phyloP scores from a whole-genome alignment of 1,140 invertebrate genomes.

The Chlorops oryzae region DNA sequence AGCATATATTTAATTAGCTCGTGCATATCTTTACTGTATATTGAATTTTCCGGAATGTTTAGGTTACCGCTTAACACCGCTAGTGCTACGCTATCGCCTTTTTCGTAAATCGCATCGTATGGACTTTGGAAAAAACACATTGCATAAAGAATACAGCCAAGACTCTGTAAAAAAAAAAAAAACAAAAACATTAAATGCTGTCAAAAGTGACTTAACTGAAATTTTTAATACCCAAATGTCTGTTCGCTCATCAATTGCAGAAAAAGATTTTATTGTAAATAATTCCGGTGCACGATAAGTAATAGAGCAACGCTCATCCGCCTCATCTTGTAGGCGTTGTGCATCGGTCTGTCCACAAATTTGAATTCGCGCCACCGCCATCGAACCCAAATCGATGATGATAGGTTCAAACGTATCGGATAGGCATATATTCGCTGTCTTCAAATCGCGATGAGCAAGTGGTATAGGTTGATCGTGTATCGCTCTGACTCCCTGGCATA shows the following conservation, averaged over 20 bases:
- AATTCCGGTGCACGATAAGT: slow-evolving; percentile 82
- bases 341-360: slow-evolving; percentile 68
- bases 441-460: slow-evolving; percentile 76
- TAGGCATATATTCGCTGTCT: slow-evolving; percentile 77
- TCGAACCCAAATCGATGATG: slow-evolving; percentile 81
- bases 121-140: slow-evolving; percentile 81
- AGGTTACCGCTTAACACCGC: slow-evolving; percentile 75
- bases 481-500: slow-evolving; percentile 69
- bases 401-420: slow-evolving; percentile 65
- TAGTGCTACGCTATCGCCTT: slow-evolving; percentile 80
- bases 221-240: slow-evolving; percentile 71
- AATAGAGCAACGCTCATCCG: slow-evolving; percentile 80
- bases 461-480: slow-evolving; percentile 72
- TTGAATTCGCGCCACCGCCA: slow-evolving; percentile 66
- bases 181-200: not conserved
- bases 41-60: slow-evolving; percentile 64
- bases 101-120: slow-evolving; percentile 77
- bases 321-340: slow-evolving; percentile 69
- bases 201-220: not conserved
- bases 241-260: slow-evolving; percentile 74
- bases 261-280: slow-evolving; percentile 76
- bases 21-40: slow-evolving; percentile 64
- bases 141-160: slow-evolving; percentile 81
- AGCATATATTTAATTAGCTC: slow-evolving; percentile 66
- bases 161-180: slow-evolving; percentile 58